Conservation (phyloP, 2,888 invertebrate genomes). For the Drosophila crucigera region DNA sequence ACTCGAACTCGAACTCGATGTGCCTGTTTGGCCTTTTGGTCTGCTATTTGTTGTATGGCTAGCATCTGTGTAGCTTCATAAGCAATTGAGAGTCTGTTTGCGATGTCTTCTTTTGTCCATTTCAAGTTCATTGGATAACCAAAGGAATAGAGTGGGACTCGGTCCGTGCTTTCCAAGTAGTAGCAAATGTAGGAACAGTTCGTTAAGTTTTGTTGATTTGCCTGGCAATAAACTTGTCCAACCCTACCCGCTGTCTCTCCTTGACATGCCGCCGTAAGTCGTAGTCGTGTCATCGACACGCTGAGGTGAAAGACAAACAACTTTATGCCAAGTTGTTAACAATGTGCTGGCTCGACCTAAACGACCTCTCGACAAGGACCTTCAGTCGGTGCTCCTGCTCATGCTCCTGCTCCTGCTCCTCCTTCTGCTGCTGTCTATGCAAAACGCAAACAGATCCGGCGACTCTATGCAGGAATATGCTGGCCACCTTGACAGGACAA, state of each 20-base stretch:
- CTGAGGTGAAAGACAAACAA: conserved; percentile 77
- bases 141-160: conserved; percentile 13
- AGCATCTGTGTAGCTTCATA: conserved; percentile 4
- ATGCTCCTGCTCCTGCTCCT: not conserved
- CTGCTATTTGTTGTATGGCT: not conserved
- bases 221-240: conserved; percentile 56
- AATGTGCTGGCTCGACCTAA: conserved; percentile 69
- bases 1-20: not conserved
- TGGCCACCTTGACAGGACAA: conserved; percentile 69
- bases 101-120: conserved; percentile 27
- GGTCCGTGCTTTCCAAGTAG: conserved; percentile 23
- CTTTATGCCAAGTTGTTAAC: conserved; percentile 76
- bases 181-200: conserved; percentile 57
- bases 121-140: conserved; percentile 45
- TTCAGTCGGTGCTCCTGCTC: conserved; percentile 4
- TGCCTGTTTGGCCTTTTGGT: not conserved
- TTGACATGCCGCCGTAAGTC: conserved; percentile 23
- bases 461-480: conserved; percentile 52
- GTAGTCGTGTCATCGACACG: conserved; percentile 73
- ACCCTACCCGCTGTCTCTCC: not conserved
- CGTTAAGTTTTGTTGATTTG: conserved; percentile 72
- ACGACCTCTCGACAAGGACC: conserved; percentile 51
- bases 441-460: conserved; percentile 51
- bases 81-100: conserved; percentile 28
- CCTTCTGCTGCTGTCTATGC: conserved; percentile 43